Evolutionary conservation across 2,797 vertebrate species (phyloP), one percentile per base, ranked within the genome.

Genomic region (Anabas testudineus): DNA sequence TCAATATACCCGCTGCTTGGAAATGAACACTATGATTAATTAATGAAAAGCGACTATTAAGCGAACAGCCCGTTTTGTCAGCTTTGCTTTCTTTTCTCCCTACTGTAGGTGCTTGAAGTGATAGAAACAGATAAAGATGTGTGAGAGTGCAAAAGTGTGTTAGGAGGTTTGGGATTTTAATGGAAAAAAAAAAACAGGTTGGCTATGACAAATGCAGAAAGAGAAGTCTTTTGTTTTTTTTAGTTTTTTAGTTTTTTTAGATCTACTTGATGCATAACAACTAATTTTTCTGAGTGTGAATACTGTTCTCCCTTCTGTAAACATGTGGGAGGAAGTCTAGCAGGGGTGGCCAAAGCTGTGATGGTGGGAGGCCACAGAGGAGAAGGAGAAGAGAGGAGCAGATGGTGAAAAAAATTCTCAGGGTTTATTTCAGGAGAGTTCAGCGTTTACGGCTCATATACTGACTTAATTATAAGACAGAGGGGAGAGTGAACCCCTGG

Each of bases 401-500:
- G 91, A 91, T 92, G 90, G 90, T 75, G 67, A 71, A 52, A 3
- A n/a, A 66, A 89, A 88, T 85, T 92, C 82, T 87, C 81, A 71
- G 78, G 86, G 88, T 92, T 91, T 90, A 86, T 90, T 92, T 92
- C 84, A 74, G 78, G 87, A 85, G 86, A 90, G 84, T 88, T 88
- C 80, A 76, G 87, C 78, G 73, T 93, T 94, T 92, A 91, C 86
- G 88, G 90, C 93, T 94, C 93, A 92, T 92, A 90, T 91, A 91
- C 81, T 62, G 64, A 90, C 90, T 91, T 94, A 91, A 94, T 94
- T 93, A 93, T 88, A 84, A 90, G 87, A 87, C 84, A 82, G 88
- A 90, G 78, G 88, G 87, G 87, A 90, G 84, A 85, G 67, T 69
- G 77, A 91, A 88, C 74, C 80, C 85, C 82, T 74, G 83, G 80